Evolutionary conservation across 2,113 vertebrate genomes (phyloP), one percentile per base, ranked within the genome.

Genomic region (Apteryx mantelli): DNA sequence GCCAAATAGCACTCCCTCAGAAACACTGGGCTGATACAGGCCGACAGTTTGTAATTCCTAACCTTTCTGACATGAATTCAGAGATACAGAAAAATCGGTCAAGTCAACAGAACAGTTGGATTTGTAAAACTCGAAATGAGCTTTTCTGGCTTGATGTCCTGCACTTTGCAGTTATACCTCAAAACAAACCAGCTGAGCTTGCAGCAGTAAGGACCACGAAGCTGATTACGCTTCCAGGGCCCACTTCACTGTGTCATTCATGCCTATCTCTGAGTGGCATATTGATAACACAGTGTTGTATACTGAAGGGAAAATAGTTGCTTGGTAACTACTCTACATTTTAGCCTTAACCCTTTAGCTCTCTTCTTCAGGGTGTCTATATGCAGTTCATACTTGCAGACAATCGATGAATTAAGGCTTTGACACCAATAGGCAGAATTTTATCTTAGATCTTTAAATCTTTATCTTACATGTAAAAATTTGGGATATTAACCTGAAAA

Each of bases 181-280:
- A 32, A 38, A 92, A 56, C 65, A 61, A 78, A 71, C 42, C 19
- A n/a, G 36, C 26, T 2, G 3, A 56, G 19, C 56, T 84, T 68
- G 65, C 80, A 70, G 50, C 40, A 80, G 44, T 25, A 66, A 56
- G 81, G 71, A 36, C 32, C 60, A 2, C 18, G 56, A 55, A 48
- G 68, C 70, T 68, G 82, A 88, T 86, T 36, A 19, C 0, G 1
- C 15, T 78, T 75, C 75, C 77, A 1, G 1, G 34, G 48, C 70
- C 58, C 96, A 91, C 96, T 97, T 95, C 79, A 91, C 70, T 60
- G 36, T 83, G 93, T 86, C 91, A 78, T 38, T 88, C 91, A 65
- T 0, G 0, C 78, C 75, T 94, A 14, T 91, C 89, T 79, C 61
- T 77, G 89, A 66, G 85, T 6, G 5, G 66, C 55, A 28, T 58